Base-by-base conservation (phyloP, 2,888 invertebrate species). In the Cephonodes hylas region DNA sequence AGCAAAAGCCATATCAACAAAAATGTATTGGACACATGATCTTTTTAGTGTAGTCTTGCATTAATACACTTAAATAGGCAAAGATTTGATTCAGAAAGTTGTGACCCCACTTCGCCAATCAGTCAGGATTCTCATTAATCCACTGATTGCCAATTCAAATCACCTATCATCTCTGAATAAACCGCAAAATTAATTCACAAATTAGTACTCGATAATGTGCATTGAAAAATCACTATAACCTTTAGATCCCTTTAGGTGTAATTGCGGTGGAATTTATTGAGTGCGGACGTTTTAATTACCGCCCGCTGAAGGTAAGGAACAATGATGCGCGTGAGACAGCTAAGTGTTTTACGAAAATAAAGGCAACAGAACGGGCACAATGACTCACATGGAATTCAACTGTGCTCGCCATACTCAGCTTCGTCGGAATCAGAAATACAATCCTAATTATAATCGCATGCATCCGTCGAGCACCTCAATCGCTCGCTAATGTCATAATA, bases 351-450 rank as follows among this genome's bases (percentile, higher is more conserved):
- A 89, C 90, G 80, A 91, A 92, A 92, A 91, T 91, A 91, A 91
- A 90, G 90, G 87, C 86, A 86, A 85, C 88, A 85, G 84, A 92
- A 88, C 88, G 88, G 79, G 91, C 91, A 92, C 91, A 92, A 92
- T 92, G 91, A 92, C 91, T 91, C 91, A 91, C 86, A 88, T 86
- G 92, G 92, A 91, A 92, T 91, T 86, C 87, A 89, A 85, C 84
- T 84, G 83, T 85, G 86, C 88, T 83, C 87, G 89, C 89, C 88
- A 88, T 86, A 86, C 88, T 80, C 83, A 83, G 89, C 86, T 86
- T 90, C 89, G 90, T 86, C 87, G 90, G 88, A 90, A 92, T 92
- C 92, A 92, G 91, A 92, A 92, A 92, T 91, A 92, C 92, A 91
- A 88, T 89, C 91, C 92, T 92, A 92, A 92, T 92, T 92, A 92